Conservation (phyloP, 2,888 invertebrate genomes). For the Hemicrepidius hirtus region DNA sequence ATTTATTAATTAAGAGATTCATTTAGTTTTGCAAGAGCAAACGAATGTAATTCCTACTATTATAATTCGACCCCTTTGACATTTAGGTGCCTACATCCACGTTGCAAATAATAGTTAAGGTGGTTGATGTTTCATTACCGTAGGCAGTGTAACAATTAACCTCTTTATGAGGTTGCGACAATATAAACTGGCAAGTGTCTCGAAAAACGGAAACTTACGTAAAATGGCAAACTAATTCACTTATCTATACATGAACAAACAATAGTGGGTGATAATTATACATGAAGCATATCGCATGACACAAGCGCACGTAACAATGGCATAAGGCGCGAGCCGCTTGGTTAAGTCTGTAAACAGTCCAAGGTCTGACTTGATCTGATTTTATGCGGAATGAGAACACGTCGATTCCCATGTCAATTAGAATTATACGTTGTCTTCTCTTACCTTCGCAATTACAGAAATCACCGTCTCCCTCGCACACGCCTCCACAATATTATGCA, state of each 20-base stretch:
- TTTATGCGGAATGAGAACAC: conserved; percentile 67
- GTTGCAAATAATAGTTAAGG: background rate
- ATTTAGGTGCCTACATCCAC: too few relatives aligned
- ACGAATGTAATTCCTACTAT: too few relatives aligned
- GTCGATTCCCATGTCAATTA: conserved; percentile 69
- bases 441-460: conserved; percentile 54
- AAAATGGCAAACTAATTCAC: conserved; percentile 49
- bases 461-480: conserved; percentile 57
- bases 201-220: conserved; percentile 50
- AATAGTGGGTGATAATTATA: conserved; percentile 62
- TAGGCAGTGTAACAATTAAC: conserved; percentile 30
- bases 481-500: conserved; percentile 58
- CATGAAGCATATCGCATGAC: conserved; percentile 62
- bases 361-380: conserved; percentile 67
- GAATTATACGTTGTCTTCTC: conserved; percentile 53
- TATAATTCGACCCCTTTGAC: too few relatives aligned
- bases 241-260: conserved; percentile 55
- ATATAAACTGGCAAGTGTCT: conserved; percentile 25
- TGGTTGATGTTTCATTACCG: conserved; percentile 6
- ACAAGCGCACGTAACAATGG: conserved; percentile 59
- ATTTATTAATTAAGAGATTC: too few relatives aligned
- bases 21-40: too few relatives aligned
- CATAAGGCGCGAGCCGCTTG: conserved; percentile 63
- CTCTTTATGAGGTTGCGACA: conserved; percentile 39
- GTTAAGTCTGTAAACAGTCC: conserved; percentile 65